Evolutionary conservation across 2,888 invertebrate genomes (phyloP).

Genomic region (Platypus cylindrus): DNA sequence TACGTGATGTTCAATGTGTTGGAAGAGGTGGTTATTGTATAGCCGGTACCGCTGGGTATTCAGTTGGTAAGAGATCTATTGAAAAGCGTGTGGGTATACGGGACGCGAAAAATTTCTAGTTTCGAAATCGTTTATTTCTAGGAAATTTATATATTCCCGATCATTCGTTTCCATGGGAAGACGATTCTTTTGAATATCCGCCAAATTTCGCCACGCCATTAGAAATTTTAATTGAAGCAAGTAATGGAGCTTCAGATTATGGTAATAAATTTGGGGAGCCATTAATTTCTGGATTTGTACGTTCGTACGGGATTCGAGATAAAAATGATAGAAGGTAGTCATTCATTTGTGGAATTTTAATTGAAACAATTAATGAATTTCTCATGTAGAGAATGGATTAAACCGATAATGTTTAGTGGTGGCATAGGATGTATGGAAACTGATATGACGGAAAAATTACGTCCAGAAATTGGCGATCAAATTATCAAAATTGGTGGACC

Average conservation of each 20-base stretch:
- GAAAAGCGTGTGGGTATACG: not conserved
- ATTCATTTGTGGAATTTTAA: too few species aligned
- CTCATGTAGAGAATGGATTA: slow-evolving; percentile 87
- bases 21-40: slow-evolving; percentile 89
- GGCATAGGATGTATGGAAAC: slow-evolving; percentile 83
- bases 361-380: slow-evolving; percentile 1
- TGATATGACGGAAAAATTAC: slow-evolving; percentile 62
- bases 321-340: slow-evolving; percentile 39
- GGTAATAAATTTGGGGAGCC: slow-evolving; percentile 99
- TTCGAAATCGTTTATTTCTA: too few species aligned
- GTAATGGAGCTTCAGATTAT: slow-evolving; percentile 96
- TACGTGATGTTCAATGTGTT: slow-evolving; percentile 89
- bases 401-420: slow-evolving; percentile 98
- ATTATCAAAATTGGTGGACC: slow-evolving; percentile 95
- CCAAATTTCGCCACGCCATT: slow-evolving; percentile 80
- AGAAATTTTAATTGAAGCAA: slow-evolving; percentile 87
- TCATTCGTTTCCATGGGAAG: slow-evolving; percentile 82
- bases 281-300: slow-evolving; percentile 77
- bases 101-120: not conserved
- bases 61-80: slow-evolving; percentile 40
- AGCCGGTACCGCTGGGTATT: slow-evolving; percentile 94
- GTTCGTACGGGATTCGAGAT: slow-evolving; percentile 74
- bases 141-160: slow-evolving; percentile 85
- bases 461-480: slow-evolving; percentile 72
- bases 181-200: slow-evolving; percentile 60